These are phyloP conservation scores for Drosophila subquinaria DNA, from an alignment of 2,888 invertebrate genomes.

Conservation along the genomic window DNA sequence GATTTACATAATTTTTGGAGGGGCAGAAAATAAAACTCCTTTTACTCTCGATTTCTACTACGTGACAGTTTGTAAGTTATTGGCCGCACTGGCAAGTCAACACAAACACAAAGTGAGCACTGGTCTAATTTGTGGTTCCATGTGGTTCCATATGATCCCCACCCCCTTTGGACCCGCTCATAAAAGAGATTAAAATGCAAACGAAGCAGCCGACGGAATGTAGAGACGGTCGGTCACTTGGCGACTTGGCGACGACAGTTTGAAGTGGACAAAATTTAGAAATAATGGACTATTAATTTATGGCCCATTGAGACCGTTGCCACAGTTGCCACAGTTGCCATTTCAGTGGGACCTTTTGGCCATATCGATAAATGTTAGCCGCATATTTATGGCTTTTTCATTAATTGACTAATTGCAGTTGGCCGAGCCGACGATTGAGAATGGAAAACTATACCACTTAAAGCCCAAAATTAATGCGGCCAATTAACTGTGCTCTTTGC, in stretches of 20 bases:
- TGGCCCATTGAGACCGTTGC: slow-evolving; percentile 43
- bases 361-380: slow-evolving; percentile 66
- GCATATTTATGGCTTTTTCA: slow-evolving; percentile 76
- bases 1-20: slow-evolving; percentile 65
- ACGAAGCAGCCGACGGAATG: slow-evolving; percentile 65
- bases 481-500: slow-evolving; percentile 59
- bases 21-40: slow-evolving; percentile 26
- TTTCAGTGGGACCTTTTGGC: slow-evolving; percentile 57
- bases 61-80: slow-evolving; percentile 70
- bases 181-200: slow-evolving; percentile 78
- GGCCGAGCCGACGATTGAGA: neutral
- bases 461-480: slow-evolving; percentile 66
- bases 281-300: slow-evolving; percentile 83
- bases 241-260: slow-evolving; percentile 76
- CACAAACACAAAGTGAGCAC: slow-evolving; percentile 58
- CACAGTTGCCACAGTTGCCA: slow-evolving; percentile 74
- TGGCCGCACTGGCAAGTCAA: slow-evolving; percentile 77
- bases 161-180: neutral
- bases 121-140: slow-evolving; percentile 72
- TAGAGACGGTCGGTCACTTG: slow-evolving; percentile 38
- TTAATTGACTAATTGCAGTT: slow-evolving; percentile 78
- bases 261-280: slow-evolving; percentile 79
- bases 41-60: slow-evolving; percentile 60
- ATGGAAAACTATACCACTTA: slow-evolving; percentile 63
- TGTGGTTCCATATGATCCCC: slow-evolving; percentile 33